Conservation (phyloP, 2,797 vertebrate species). For the Mycteria americana region DNA sequence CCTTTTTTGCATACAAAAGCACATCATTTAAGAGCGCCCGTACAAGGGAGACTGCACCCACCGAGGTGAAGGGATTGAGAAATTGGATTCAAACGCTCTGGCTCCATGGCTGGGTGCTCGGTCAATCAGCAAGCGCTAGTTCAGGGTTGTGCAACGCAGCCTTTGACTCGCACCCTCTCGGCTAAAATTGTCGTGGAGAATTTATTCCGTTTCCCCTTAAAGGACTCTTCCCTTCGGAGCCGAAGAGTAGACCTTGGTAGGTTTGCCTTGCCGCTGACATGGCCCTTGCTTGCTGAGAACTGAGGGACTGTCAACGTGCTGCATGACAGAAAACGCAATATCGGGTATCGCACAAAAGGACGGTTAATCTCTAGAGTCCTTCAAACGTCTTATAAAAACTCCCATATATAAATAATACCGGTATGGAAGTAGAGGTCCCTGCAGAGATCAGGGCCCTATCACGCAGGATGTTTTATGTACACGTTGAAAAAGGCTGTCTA, state of each 20-base stretch:
- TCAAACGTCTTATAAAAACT: slow-evolving; percentile 1
- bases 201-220: accelerated
- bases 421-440: background rate
- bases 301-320: background rate
- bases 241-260: background rate
- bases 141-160: background rate
- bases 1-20: background rate
- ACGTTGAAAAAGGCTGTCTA: background rate
- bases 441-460: background rate
- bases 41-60: background rate
- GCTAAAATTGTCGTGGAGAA: background rate
- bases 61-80: background rate
- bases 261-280: background rate
- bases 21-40: background rate
- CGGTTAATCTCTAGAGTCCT: background rate
- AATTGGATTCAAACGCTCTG: accelerated
- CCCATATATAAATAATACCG: slow-evolving; percentile 8
- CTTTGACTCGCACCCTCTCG: background rate
- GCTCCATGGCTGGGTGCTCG: background rate
- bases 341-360: background rate
- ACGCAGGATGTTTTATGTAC: background rate
- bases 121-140: accelerated
- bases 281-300: background rate
- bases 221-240: background rate
- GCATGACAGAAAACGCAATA: background rate